Evolutionary conservation across 2,113 vertebrate species (phyloP).

Genomic region (Hippocampus barbouri): DNA sequence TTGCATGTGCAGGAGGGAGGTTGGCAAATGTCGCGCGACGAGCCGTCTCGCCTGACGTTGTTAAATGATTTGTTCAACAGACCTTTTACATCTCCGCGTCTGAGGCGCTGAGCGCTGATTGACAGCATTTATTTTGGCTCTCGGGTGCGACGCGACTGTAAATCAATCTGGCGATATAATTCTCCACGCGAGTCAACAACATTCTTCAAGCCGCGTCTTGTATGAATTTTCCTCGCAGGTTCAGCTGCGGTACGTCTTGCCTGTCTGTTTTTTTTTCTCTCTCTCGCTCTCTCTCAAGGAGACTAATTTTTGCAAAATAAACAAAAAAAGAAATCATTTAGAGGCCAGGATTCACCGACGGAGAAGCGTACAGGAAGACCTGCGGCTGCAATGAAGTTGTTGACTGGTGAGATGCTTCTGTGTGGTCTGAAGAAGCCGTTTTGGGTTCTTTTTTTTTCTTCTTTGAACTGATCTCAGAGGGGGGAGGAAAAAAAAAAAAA

Average conservation of each 20-base stretch:
- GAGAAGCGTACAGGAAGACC: too few species aligned
- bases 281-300: too few species aligned
- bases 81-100: background rate
- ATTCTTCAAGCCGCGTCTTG: background rate
- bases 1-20: constrained; percentile 4
- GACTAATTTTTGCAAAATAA: too few species aligned
- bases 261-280: background rate
- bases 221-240: background rate
- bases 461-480: too few species aligned
- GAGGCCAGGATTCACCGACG: too few species aligned
- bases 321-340: too few species aligned
- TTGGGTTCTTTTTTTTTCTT: background rate
- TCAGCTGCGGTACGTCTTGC: constrained; percentile 11
- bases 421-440: background rate
- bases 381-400: too few species aligned
- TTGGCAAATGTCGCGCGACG: background rate
- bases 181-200: background rate
- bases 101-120: constrained; percentile 21
- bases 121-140: constrained; percentile 40
- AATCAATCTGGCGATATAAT: constrained; percentile 9
- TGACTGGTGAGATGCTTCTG: background rate
- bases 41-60: constrained; percentile 24
- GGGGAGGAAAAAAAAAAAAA: background rate
- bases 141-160: constrained; percentile 12
- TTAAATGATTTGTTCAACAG: constrained; percentile 1